These are phyloP conservation scores for Smutsia gigantea DNA, from an alignment of 2,797 vertebrate genomes.

Conservation along the genomic window DNA sequence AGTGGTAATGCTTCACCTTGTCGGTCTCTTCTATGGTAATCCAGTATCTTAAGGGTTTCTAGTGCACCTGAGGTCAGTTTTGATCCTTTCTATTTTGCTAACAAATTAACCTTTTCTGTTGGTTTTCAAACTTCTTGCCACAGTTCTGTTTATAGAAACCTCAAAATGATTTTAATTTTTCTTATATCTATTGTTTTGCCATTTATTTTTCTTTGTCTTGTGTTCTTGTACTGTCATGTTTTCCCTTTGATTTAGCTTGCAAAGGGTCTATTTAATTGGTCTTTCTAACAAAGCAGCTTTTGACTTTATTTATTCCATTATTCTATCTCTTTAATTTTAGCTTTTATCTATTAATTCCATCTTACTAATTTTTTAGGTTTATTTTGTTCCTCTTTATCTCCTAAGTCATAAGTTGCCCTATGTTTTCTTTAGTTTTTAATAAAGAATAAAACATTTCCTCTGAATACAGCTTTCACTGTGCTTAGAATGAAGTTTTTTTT, in stretches of 20 bases:
- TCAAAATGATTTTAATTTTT: conserved; percentile 30
- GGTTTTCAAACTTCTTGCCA: background rate
- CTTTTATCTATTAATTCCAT: conserved; percentile 2
- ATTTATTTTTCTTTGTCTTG: background rate
- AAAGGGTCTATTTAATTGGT: background rate
- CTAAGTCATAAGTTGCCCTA: background rate
- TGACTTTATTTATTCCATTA: conserved; percentile 14
- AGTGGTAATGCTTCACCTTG: background rate
- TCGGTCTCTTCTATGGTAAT: background rate
- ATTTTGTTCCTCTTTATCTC: conserved; percentile 21
- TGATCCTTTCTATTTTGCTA: conserved; percentile 13
- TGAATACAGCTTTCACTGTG: background rate
- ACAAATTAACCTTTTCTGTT: conserved; percentile 8
- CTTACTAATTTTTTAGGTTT: background rate
- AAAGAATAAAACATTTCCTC: conserved; percentile 26
- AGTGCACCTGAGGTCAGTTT: background rate
- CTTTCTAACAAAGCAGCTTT: conserved; percentile 11
- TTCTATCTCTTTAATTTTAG: conserved; percentile 25
- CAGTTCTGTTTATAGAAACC: background rate
- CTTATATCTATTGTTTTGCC: background rate
- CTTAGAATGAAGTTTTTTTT: conserved; percentile 37
- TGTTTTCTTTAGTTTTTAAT: conserved; percentile 41
- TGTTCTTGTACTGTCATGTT: background rate
- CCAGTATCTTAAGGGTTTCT: background rate
- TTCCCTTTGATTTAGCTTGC: background rate